Conservation (phyloP, 2,888 invertebrate species). For the Cryptops parisi region DNA sequence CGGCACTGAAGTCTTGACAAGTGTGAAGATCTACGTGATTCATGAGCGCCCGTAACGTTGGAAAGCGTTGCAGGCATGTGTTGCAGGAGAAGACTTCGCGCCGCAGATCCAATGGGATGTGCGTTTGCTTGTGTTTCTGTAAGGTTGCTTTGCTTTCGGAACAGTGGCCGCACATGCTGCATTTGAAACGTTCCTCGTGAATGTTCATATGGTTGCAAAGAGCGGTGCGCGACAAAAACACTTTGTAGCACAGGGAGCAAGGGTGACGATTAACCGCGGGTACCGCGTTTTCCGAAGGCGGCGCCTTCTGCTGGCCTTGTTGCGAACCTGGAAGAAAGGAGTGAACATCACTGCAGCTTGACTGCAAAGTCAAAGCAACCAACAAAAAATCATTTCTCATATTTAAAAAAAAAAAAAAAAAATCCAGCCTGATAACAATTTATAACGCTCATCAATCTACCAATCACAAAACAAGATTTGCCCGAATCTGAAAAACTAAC, state of each 20-base stretch:
- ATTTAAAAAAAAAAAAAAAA: too few species aligned
- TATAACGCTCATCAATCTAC: too few species aligned
- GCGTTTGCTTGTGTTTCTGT: constrained; percentile 8
- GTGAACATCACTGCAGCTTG: too few species aligned
- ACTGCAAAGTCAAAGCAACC: too few species aligned
- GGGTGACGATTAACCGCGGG: background rate
- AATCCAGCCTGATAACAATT: too few species aligned
- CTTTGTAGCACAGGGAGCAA: constrained; percentile 8
- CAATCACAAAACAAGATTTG: too few species aligned
- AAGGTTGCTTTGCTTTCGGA: constrained; percentile 6
- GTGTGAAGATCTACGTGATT: background rate
- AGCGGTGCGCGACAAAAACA: constrained; percentile 3
- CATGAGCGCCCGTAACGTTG: background rate
- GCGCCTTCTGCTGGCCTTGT: background rate
- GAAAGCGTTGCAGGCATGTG: background rate
- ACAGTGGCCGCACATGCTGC: constrained; percentile 2
- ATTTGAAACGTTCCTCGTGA: constrained; percentile 9
- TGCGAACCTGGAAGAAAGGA: background rate
- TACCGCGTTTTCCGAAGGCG: background rate
- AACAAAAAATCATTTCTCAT: too few species aligned
- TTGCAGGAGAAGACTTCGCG: background rate
- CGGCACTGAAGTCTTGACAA: background rate
- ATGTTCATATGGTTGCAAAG: constrained; percentile 7
- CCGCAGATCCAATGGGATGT: background rate
- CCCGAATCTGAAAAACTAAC: too few species aligned